Evolutionary conservation across 2,113 vertebrate species (phyloP).

Genomic region (Anoura caudifer): DNA sequence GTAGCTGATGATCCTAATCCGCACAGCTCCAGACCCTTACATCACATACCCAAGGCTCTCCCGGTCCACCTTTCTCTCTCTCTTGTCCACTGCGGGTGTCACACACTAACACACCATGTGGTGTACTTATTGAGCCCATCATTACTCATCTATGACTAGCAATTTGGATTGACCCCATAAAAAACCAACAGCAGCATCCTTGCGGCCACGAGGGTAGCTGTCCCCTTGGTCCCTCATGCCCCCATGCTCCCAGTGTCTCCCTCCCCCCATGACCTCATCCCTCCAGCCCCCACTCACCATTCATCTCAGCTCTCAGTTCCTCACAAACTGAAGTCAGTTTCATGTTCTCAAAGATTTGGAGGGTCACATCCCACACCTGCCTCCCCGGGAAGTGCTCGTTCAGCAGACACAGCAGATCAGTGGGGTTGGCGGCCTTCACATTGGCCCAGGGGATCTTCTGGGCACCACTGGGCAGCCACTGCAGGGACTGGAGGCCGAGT

Average conservation of each 20-base stretch:
- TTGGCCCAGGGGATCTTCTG: background rate
- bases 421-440: background rate
- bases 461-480: background rate
- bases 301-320: background rate
- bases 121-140: too few relatives aligned
- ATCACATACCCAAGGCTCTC: rapidly evolving
- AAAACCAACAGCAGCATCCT: background rate
- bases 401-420: background rate
- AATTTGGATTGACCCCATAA: rapidly evolving
- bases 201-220: too few relatives aligned
- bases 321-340: background rate
- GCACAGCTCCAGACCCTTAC: rapidly evolving
- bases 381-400: background rate
- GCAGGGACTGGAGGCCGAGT: background rate
- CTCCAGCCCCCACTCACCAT: background rate
- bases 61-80: background rate
- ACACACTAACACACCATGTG: background rate
- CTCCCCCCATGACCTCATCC: rapidly evolving
- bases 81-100: background rate
- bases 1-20: background rate
- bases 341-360: background rate
- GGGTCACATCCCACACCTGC: background rate
- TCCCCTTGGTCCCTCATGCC: background rate
- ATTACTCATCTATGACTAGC: background rate
- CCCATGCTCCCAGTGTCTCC: background rate